Evolutionary conservation across 2,113 vertebrate genomes (phyloP).

Genomic region (Corythaeola cristata): DNA sequence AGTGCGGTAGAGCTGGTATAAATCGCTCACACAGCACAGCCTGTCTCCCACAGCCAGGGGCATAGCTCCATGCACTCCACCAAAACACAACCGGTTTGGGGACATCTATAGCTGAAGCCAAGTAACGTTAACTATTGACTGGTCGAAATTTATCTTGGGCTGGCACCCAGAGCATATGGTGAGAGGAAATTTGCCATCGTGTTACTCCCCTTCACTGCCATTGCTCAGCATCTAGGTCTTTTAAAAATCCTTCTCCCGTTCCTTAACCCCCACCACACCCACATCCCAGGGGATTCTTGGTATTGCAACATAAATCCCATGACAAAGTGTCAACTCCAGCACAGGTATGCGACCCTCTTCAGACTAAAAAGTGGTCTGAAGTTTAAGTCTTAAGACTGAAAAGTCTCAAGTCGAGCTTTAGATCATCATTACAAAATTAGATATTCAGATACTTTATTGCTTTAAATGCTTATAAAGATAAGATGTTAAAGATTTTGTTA

Average conservation of each 20-base stretch:
- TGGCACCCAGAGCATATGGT: neutral
- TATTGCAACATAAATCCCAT: neutral
- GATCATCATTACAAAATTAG: neutral
- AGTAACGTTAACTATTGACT: neutral
- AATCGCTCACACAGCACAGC: neutral
- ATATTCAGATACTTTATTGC: neutral
- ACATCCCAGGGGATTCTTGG: neutral
- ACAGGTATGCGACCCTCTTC: neutral
- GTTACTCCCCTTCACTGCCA: neutral
- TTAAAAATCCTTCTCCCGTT: neutral
- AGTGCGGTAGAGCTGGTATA: neutral
- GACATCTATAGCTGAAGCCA: neutral
- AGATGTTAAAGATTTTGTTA: neutral
- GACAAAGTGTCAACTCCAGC: neutral
- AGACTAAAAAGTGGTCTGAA: neutral
- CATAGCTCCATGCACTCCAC: neutral
- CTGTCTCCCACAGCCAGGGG: neutral
- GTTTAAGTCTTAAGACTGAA: no score
- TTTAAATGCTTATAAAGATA: neutral
- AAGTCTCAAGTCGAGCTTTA: neutral
- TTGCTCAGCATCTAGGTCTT: neutral
- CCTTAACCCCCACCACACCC: neutral
- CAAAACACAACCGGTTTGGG: neutral
- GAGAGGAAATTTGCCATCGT: neutral
- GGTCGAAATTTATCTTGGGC: neutral